Percentiles rank a stretch among this genome's conserved stretches.
Evolutionary conservation across 2,797 vertebrate genomes (phyloP).

Genomic region (Leptodactylus fallax): DNA sequence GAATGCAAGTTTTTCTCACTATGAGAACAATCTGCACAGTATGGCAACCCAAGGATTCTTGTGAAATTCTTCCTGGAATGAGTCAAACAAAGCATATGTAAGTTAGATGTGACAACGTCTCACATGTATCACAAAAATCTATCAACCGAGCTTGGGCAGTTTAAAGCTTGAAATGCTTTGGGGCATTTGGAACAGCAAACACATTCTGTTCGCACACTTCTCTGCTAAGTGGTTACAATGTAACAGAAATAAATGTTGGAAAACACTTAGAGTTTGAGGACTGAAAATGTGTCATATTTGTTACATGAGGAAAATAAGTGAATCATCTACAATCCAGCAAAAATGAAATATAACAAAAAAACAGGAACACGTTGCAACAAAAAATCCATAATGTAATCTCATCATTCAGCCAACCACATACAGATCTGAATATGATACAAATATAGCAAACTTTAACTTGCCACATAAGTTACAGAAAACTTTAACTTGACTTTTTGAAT

Average conservation of each 20-base stretch:
- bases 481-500: too few relatives aligned
- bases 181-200: constrained; percentile 43
- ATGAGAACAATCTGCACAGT: constrained; percentile 17
- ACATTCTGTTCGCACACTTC: constrained; percentile 20
- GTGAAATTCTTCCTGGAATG: constrained; percentile 30
- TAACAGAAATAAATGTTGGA: constrained; percentile 9
- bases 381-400: too few relatives aligned
- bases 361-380: neutral
- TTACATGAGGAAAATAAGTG: neutral
- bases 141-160: constrained; percentile 44
- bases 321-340: neutral
- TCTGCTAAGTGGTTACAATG: constrained; percentile 11
- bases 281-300: neutral
- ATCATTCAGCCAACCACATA: too few relatives aligned
- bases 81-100: constrained; percentile 41
- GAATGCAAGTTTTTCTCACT: neutral
- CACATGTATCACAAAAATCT: constrained; percentile 28
- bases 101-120: constrained; percentile 50
- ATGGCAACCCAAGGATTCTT: constrained; percentile 8
- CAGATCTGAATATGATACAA: too few relatives aligned
- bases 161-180: constrained; percentile 48
- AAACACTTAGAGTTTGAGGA: neutral
- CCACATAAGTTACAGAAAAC: too few relatives aligned
- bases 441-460: neutral
- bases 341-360: neutral